phyloP scores from a whole-genome alignment of 2,797 vertebrate species.

The Telmatherina bonti region DNA sequence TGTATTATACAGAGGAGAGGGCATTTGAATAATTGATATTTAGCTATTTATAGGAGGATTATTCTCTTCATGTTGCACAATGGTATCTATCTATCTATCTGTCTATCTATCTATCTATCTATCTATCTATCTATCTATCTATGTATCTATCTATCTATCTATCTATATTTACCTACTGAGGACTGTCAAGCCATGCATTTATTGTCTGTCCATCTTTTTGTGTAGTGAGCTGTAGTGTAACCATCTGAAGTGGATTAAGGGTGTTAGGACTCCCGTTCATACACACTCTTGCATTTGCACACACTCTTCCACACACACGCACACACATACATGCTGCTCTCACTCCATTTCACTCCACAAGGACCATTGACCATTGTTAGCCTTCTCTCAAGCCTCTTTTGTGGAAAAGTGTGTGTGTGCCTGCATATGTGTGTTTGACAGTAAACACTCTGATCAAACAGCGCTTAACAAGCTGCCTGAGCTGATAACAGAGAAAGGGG shows the following conservation, averaged over 20 bases:
- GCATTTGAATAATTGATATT: slow-evolving; percentile 83
- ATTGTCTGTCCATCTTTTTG: slow-evolving; percentile 58
- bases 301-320: slow-evolving; percentile 27
- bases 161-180: slow-evolving; percentile 20
- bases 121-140: slow-evolving; percentile 36
- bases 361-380: slow-evolving; percentile 82
- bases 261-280: slow-evolving; percentile 74
- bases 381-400: slow-evolving; percentile 79
- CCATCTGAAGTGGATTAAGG: slow-evolving; percentile 80
- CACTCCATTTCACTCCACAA: slow-evolving; percentile 73
- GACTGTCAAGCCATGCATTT: slow-evolving; percentile 45
- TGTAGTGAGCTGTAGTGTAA: slow-evolving; percentile 61
- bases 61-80: slow-evolving; percentile 73
- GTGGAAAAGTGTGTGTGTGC: slow-evolving; percentile 35
- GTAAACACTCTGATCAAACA: slow-evolving; percentile 89
- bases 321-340: slow-evolving; percentile 39
- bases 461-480: slow-evolving; percentile 85
- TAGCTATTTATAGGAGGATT: slow-evolving; percentile 81
- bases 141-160: slow-evolving; percentile 44
- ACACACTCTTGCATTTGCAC: slow-evolving; percentile 37
- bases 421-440: slow-evolving; percentile 71
- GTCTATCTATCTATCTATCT: slow-evolving; percentile 31
- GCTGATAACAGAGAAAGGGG: slow-evolving; percentile 81
- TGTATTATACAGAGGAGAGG: slow-evolving; percentile 73
- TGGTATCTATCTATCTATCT: slow-evolving; percentile 36